These are phyloP conservation scores for Nothura maculosa DNA, from an alignment of 2,797 vertebrate genomes.

Conservation along the genomic window DNA sequence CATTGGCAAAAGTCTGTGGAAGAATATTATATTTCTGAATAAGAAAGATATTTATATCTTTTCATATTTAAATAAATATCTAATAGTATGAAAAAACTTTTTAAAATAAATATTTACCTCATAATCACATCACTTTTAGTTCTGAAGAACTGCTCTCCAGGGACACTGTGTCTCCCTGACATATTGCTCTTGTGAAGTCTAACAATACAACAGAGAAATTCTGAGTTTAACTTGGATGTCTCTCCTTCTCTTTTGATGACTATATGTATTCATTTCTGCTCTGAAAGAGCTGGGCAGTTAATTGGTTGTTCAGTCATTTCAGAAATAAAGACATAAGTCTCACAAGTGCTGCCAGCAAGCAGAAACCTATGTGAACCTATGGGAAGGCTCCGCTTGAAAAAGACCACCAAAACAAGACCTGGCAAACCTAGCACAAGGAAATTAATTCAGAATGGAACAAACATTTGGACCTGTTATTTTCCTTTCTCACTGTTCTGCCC, in stretches of 20 bases:
- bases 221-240: background rate
- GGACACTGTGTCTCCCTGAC: background rate
- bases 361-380: background rate
- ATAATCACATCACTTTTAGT: background rate
- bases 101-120: background rate
- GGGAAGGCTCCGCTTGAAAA: background rate
- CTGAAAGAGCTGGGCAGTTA: background rate
- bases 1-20: background rate
- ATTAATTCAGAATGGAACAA: background rate
- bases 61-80: background rate
- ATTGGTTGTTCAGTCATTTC: background rate
- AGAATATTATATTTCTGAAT: background rate
- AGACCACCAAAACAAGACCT: background rate
- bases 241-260: background rate
- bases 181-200: background rate
- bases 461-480: fast-evolving
- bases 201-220: background rate
- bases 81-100: background rate
- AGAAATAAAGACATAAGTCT: background rate
- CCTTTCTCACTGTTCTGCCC: background rate
- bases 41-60: background rate
- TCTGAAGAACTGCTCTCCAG: background rate
- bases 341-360: fast-evolving
- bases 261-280: background rate
- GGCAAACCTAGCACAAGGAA: background rate